Base-by-base conservation (phyloP, 1,140 invertebrate species). In the Temnothorax longispinosus region DNA sequence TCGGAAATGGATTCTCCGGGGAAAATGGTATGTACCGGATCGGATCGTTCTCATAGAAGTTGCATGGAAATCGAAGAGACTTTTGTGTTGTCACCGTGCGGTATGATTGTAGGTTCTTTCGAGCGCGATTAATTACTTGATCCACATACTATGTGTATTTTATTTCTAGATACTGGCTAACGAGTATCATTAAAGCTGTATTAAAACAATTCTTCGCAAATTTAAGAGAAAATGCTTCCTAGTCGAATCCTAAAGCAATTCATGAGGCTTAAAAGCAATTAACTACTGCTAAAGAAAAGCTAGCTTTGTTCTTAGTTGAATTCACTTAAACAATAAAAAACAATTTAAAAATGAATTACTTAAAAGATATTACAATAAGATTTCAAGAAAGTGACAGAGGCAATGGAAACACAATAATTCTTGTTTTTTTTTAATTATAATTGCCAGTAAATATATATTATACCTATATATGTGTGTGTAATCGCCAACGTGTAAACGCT, bases 1-100 rank as follows among this genome's bases (percentile, higher is more conserved):
- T 52, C 60, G 47, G 74, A 85, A 85, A 85, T 85, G 60, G 82
- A 78, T 85, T 67, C 82, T 11, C 54, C 18, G 13, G 18, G 44
- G 80, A 84, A 84, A 84, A 62, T 75, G 47, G 27, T 74, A 72
- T 50, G 44, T 52, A n/a, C 8, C 47, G 13, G 27, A 15, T 60
- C 54, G 54, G 35, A 81, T 81, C 65, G 35, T 15, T 21, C 13
- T 76, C 54, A 27, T 32, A 50, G n/a, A 76, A 84, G 54, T 76
- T n/a, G 38, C 21, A 15, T 38, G 27, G 27, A 76, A 62, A 74
- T 50, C n/a, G 27, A 72, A 44, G 54, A 18, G 27, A 84, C 18
- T 76, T 76, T 75, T 62, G 5, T 54, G 50, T 56, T 32, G 13
- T 54, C 8, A n/a, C n/a, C 32, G n/a, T 1, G 10, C n/a, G n/a